Conservation (phyloP, 1,140 invertebrate species). For the Trichomalopsis sarcophagae region DNA sequence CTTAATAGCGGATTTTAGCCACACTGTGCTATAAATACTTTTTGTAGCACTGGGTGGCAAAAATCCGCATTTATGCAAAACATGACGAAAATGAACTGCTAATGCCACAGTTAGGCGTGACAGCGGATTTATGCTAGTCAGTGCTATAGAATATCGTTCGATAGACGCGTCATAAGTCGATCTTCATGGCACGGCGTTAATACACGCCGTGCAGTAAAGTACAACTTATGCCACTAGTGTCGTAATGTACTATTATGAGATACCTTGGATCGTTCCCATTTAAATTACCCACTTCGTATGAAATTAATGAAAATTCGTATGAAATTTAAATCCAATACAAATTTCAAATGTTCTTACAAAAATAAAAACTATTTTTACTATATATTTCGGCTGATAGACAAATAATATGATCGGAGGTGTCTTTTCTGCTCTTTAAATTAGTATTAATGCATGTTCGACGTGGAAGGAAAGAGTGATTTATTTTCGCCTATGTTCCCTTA, state of each 20-base stretch:
- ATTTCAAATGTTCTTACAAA: neutral
- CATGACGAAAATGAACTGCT: no score
- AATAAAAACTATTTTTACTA: neutral
- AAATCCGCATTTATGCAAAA: no score
- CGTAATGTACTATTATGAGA: neutral
- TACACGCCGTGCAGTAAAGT: no score
- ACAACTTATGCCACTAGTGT: no score
- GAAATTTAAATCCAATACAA: no score
- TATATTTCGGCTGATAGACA: neutral
- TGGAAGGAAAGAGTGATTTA: constrained; percentile 35
- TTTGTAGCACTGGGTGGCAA: neutral
- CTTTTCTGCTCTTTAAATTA: constrained; percentile 44
- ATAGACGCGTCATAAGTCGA: no score
- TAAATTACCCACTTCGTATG: neutral
- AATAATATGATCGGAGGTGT: neutral
- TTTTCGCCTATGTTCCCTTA: neutral
- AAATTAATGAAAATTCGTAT: no score
- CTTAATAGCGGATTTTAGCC: no score
- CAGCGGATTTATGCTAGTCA: no score
- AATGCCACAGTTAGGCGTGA: no score
- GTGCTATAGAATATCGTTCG: no score
- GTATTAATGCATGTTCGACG: constrained; percentile 56
- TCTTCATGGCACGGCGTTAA: no score
- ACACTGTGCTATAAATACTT: constrained; percentile 14
- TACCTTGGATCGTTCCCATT: neutral